Conservation (phyloP, 2,797 vertebrate species). For the Falco naumanni region DNA sequence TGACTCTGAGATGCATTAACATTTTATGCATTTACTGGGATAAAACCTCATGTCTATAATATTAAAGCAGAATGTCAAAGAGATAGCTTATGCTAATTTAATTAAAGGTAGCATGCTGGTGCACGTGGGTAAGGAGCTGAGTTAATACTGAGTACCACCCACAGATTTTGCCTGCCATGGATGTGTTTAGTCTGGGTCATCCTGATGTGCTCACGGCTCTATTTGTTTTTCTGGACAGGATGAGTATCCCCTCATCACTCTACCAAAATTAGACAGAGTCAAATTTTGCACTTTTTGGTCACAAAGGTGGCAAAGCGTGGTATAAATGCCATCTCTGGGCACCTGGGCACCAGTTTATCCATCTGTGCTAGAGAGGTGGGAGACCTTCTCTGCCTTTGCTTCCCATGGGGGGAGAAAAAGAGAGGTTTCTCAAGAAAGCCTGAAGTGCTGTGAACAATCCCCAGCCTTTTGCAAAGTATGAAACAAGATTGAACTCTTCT, state of each 20-base stretch:
- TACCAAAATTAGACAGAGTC: neutral
- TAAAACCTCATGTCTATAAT: constrained; percentile 7
- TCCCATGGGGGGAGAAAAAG: neutral
- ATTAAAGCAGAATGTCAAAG: constrained; percentile 42
- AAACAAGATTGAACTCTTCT: neutral
- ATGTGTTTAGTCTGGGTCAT: neutral
- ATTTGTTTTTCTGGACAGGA: neutral
- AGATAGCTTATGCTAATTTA: constrained; percentile 64
- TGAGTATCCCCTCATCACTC: neutral
- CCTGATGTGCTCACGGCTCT: neutral
- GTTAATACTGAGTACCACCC: constrained; percentile 5
- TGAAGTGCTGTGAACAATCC: neutral
- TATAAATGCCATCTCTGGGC: neutral
- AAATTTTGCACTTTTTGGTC: neutral
- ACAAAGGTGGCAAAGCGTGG: neutral
- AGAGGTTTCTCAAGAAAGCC: neutral
- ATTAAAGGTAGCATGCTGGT: constrained; percentile 54
- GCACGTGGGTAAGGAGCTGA: neutral
- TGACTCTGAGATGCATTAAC: neutral
- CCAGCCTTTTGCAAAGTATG: neutral
- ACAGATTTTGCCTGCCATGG: constrained; percentile 15
- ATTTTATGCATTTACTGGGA: constrained; percentile 22
- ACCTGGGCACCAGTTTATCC: neutral
- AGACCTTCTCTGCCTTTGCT: neutral
- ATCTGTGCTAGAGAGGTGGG: neutral